These are phyloP conservation scores for Maconellicoccus hirsutus DNA, from an alignment of 1,140 invertebrate genomes.

Conservation along the genomic window DNA sequence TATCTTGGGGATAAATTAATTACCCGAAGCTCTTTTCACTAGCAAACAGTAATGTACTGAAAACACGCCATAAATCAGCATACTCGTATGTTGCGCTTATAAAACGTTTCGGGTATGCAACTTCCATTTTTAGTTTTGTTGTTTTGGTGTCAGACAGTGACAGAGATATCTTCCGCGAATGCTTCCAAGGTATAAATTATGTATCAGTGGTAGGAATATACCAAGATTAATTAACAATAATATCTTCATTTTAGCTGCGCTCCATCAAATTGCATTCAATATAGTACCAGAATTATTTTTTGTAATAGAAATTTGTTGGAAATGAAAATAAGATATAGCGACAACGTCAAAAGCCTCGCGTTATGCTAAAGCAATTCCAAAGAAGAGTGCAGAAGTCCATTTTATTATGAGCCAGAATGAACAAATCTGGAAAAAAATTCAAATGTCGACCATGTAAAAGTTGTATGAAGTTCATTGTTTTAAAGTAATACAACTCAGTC, in stretches of 20 bases:
- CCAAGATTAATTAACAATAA: not conserved
- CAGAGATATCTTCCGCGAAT: not conserved
- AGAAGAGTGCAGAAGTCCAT: no score
- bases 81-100: conserved; percentile 3
- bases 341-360: no score
- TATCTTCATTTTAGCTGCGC: not conserved
- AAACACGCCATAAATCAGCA: conserved; percentile 7
- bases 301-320: no score
- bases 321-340: no score
- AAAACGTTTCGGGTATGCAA: not conserved
- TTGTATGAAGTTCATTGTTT: no score
- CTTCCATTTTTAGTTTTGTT: not conserved
- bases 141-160: not conserved
- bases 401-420: no score
- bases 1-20: conserved; percentile 1
- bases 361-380: no score
- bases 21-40: not conserved
- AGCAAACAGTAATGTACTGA: not conserved
- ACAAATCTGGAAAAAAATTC: no score
- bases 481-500: no score
- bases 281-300: no score
- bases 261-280: no score
- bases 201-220: not conserved
- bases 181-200: not conserved
- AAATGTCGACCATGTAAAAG: no score